Conservation (phyloP, 1,140 invertebrate species). For the Tribolium madens region DNA sequence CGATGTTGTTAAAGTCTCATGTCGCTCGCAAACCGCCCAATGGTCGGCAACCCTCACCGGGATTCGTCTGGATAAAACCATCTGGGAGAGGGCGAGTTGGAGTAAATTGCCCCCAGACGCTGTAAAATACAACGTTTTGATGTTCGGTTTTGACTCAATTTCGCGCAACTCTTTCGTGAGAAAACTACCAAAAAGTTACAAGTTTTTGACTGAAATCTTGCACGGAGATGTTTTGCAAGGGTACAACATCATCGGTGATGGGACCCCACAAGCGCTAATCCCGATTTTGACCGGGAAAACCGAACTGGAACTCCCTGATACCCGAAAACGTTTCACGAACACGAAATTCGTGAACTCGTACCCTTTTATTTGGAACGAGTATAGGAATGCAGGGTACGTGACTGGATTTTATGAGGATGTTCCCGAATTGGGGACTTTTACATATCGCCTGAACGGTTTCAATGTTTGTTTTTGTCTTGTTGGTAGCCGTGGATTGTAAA, state of each 20-base stretch:
- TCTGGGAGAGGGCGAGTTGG: slow-evolving; percentile 68
- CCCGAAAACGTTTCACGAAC: slow-evolving; percentile 77
- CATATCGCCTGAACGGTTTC: slow-evolving; percentile 92
- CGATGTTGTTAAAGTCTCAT: slow-evolving; percentile 73
- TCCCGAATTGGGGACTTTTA: slow-evolving; percentile 88
- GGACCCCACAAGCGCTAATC: slow-evolving; percentile 92
- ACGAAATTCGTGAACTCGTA: slow-evolving; percentile 81
- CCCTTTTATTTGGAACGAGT: slow-evolving; percentile 87
- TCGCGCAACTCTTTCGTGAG: slow-evolving; percentile 89
- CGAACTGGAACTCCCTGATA: slow-evolving; percentile 89
- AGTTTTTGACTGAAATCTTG: slow-evolving; percentile 79
- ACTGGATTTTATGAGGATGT: slow-evolving; percentile 90
- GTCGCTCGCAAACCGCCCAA: slow-evolving; percentile 60
- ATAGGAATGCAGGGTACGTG: slow-evolving; percentile 77
- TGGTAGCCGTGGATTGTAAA: neutral
- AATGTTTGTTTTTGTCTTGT: slow-evolving; percentile 59
- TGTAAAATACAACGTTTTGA: slow-evolving; percentile 81
- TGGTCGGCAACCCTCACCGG: slow-evolving; percentile 74
- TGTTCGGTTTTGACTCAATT: slow-evolving; percentile 93
- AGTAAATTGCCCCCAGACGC: slow-evolving; percentile 67
- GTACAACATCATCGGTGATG: slow-evolving; percentile 92
- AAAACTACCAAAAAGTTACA: slow-evolving; percentile 85
- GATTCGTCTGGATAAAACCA: slow-evolving; percentile 67
- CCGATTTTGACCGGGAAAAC: slow-evolving; percentile 91
- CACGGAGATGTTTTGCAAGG: slow-evolving; percentile 80